These are phyloP conservation scores for Cynopterus brachyotis DNA, from an alignment of 2,113 vertebrate genomes.

Conservation along the genomic window DNA sequence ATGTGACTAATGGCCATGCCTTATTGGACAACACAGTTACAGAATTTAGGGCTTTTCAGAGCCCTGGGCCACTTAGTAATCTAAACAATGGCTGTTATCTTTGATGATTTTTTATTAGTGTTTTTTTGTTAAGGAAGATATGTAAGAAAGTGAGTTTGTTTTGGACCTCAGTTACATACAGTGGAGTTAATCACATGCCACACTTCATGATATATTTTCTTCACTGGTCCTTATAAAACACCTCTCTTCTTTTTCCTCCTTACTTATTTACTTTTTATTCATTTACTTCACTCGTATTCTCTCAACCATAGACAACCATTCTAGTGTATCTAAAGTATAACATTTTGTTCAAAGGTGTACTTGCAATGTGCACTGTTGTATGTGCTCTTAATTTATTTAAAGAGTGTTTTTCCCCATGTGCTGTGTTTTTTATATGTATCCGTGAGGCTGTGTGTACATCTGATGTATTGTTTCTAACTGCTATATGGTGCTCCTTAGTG, in stretches of 20 bases:
- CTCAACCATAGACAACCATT: neutral
- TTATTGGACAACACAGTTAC: neutral
- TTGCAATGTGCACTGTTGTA: neutral
- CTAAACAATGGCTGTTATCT: neutral
- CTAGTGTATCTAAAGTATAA: neutral
- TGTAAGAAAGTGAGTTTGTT: neutral
- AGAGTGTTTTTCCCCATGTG: neutral
- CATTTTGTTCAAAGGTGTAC: neutral
- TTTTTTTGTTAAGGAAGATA: neutral
- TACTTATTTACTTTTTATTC: neutral
- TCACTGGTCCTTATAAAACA: neutral
- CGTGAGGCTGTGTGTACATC: too few relatives aligned
- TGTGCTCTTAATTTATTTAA: neutral
- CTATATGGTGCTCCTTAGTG: neutral
- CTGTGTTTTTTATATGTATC: neutral
- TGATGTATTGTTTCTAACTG: neutral
- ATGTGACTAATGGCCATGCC: neutral
- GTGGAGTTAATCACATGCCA: neutral
- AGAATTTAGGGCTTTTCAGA: neutral
- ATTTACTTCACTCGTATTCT: neutral
- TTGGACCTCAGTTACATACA: neutral
- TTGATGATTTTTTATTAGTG: neutral
- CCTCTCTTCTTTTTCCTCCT: neutral
- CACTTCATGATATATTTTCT: neutral
- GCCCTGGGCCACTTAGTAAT: neutral